These are phyloP conservation scores for Drosophila demipolita DNA, from an alignment of 2,888 invertebrate species.

Conservation along the genomic window DNA sequence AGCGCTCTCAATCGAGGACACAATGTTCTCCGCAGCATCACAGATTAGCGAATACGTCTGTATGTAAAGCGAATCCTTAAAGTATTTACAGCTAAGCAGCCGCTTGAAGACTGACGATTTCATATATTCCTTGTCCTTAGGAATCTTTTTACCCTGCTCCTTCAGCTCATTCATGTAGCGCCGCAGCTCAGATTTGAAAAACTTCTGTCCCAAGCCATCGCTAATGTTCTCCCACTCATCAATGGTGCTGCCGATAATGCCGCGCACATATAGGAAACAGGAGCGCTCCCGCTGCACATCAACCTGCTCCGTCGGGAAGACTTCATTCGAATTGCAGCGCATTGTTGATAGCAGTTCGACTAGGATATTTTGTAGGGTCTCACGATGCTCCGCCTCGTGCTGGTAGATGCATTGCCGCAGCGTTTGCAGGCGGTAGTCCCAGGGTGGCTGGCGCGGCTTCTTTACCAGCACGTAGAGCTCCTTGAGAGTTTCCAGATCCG, in stretches of 20 bases:
- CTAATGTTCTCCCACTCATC: conserved; percentile 73
- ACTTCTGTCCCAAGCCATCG: conserved; percentile 58
- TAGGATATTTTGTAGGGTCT: conserved; percentile 36
- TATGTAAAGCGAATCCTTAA: conserved; percentile 77
- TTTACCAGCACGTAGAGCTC: conserved; percentile 54
- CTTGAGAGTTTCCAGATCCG: conserved; percentile 63
- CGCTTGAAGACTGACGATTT: conserved; percentile 40
- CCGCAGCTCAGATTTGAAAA: conserved; percentile 60
- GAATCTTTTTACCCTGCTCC: conserved; percentile 9
- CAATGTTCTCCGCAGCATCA: conserved; percentile 76
- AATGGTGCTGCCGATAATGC: conserved; percentile 63
- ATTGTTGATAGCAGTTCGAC: conserved; percentile 45
- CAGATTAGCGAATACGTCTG: conserved; percentile 78
- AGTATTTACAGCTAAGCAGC: conserved; percentile 57
- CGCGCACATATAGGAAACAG: conserved; percentile 71
- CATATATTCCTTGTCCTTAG: conserved; percentile 17
- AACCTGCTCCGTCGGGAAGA: conserved; percentile 29
- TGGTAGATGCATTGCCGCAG: conserved; percentile 39
- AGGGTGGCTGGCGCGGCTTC: conserved; percentile 65
- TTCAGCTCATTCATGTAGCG: conserved; percentile 18
- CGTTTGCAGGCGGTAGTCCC: conserved; percentile 49
- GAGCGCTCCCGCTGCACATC: conserved; percentile 56
- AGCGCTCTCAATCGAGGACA: conserved; percentile 79
- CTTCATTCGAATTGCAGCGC: conserved; percentile 41
- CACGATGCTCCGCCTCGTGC: conserved; percentile 29